Percentiles rank a stretch among this genome's conserved stretches.
Evolutionary conservation across 2,797 vertebrate genomes (phyloP).

Genomic region (Ceyx erithaca): DNA sequence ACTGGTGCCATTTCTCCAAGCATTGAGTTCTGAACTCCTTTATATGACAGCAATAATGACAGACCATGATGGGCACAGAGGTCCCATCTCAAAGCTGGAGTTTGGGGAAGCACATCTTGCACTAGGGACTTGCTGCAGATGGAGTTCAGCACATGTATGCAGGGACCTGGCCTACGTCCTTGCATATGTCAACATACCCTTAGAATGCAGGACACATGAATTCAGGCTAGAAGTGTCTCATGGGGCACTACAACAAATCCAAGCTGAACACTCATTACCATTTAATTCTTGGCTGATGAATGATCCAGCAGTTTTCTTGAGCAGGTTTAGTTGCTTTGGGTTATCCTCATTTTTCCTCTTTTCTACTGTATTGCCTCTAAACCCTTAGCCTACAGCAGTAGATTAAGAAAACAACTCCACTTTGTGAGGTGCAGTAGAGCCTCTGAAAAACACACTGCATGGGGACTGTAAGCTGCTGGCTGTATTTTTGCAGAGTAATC

Average conservation of each 20-base stretch:
- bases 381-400: background rate
- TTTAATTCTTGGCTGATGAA: background rate
- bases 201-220: background rate
- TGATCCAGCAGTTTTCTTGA: background rate
- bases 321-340: background rate
- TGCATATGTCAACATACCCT: background rate
- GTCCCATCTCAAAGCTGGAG: background rate
- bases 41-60: background rate
- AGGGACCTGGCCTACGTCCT: background rate
- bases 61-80: background rate
- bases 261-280: background rate
- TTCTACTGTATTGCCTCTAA: background rate
- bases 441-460: background rate
- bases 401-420: background rate
- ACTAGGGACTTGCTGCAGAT: background rate
- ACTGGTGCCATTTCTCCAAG: background rate
- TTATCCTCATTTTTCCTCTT: background rate
- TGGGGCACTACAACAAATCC: background rate
- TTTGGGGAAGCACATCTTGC: background rate
- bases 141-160: rapidly evolving
- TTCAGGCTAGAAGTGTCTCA: background rate
- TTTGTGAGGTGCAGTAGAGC: background rate
- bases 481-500: background rate
- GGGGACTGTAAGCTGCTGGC: background rate
- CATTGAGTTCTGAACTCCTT: background rate